Conservation (phyloP, 2,113 vertebrate species). For the Burhinus bistriatus region DNA sequence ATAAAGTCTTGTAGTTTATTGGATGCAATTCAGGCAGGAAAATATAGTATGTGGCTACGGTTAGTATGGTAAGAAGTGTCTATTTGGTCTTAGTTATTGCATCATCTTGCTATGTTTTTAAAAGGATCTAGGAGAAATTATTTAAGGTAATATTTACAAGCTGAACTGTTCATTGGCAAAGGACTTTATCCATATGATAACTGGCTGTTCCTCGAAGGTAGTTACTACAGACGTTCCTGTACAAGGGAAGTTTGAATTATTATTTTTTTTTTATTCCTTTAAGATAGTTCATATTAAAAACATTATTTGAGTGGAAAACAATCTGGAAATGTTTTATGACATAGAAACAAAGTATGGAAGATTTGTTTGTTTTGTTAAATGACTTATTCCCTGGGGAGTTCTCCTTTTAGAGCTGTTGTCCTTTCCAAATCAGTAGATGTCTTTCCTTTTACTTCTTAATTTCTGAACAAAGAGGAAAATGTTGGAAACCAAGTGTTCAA, state of each 20-base stretch:
- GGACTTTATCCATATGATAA: background rate
- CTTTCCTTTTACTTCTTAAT: background rate
- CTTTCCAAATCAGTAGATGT: background rate
- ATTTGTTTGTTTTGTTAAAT: background rate
- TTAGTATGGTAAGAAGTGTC: background rate
- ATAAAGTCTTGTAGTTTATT: background rate
- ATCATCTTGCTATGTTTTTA: background rate
- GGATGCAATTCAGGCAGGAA: background rate
- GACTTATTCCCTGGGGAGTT: background rate
- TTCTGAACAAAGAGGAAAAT: background rate
- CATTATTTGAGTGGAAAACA: background rate
- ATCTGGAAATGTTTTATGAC: background rate
- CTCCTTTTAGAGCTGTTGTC: background rate
- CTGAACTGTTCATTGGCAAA: background rate
- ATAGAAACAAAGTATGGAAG: background rate
- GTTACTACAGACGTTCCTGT: background rate
- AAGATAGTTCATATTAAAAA: background rate
- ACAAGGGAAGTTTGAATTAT: background rate
- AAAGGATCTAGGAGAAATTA: background rate
- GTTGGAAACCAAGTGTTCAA: background rate
- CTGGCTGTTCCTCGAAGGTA: background rate
- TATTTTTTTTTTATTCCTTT: background rate
- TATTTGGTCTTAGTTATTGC: background rate
- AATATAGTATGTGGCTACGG: background rate
- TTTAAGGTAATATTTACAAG: background rate